Conservation (phyloP, 2,888 invertebrate genomes). For the Drosophila subquinaria region DNA sequence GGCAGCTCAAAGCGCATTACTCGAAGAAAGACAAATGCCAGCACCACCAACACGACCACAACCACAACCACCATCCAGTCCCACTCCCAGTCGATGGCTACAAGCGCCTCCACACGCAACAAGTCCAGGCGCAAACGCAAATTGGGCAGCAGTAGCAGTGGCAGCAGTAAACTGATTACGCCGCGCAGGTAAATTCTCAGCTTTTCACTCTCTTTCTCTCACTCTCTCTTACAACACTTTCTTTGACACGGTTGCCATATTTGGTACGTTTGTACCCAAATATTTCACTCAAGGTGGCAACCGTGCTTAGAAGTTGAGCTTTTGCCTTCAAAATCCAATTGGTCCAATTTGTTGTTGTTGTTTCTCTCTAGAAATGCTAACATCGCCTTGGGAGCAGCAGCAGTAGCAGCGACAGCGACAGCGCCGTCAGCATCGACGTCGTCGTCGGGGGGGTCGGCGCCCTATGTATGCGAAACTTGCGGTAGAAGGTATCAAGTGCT, state of each 20-base stretch:
- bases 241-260: conserved; percentile 8
- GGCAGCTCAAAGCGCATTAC: conserved; percentile 56
- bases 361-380: conserved; percentile 41
- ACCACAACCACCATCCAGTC: conserved; percentile 25
- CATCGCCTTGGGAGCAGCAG: conserved; percentile 16
- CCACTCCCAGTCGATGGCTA: conserved; percentile 33
- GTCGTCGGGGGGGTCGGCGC: conserved; percentile 40
- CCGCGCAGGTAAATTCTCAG: conserved; percentile 68
- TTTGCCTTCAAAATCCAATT: conserved; percentile 15
- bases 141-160: conserved; percentile 38
- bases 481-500: conserved; percentile 81
- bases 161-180: conserved; percentile 44
- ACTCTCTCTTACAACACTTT: conserved; percentile 18
- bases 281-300: background rate
- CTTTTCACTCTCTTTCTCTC: conserved; percentile 35
- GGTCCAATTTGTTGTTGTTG: conserved; percentile 51
- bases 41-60: conserved; percentile 19
- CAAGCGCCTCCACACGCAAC: conserved; percentile 45
- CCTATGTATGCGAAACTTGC: conserved; percentile 77
- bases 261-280: conserved; percentile 1
- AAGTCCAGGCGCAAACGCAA: conserved; percentile 68
- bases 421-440: conserved; percentile 12
- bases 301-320: conserved; percentile 8
- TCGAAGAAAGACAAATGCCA: conserved; percentile 56
- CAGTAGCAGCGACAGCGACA: conserved; percentile 14